phyloP scores from a whole-genome alignment of 1,140 invertebrate genomes.

The Belonocnema kinseyi region DNA sequence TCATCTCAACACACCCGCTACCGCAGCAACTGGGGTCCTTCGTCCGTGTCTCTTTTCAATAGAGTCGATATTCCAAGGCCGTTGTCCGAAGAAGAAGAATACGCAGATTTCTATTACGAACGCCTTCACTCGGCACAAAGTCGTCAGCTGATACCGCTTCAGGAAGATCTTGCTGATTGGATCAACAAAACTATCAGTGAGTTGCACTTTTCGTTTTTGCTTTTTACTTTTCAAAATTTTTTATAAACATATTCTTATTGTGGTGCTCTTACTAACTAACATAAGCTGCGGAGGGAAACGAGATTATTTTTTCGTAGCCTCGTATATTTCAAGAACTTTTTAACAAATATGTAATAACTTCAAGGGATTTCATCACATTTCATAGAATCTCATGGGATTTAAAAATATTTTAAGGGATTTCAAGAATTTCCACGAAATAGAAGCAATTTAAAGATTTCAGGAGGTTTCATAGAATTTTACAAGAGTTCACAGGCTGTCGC shows the following conservation, averaged over 20 bases:
- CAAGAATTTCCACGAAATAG: no score
- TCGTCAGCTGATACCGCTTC: slow-evolving; percentile 86
- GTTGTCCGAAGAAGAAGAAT: slow-evolving; percentile 81
- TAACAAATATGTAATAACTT: no score
- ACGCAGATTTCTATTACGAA: slow-evolving; percentile 84
- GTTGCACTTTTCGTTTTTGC: slow-evolving; percentile 56
- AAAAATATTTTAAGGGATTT: no score
- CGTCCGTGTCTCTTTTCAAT: slow-evolving; percentile 77
- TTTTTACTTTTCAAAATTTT: not conserved
- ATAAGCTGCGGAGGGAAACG: no score
- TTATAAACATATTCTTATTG: not conserved
- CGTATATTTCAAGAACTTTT: no score
- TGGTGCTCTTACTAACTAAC: no score
- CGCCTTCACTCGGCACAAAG: slow-evolving; percentile 85
- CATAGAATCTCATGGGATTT: no score
- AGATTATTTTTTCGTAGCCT: no score
- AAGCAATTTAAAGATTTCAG: no score
- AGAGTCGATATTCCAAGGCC: slow-evolving; percentile 78
- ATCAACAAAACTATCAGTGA: slow-evolving; percentile 89
- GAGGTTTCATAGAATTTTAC: no score
- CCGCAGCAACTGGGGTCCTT: slow-evolving; percentile 81
- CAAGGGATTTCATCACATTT: no score
- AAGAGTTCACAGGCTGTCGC: no score
- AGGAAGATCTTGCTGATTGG: slow-evolving; percentile 92
- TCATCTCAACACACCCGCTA: slow-evolving; percentile 78